Evolutionary conservation across 2,888 invertebrate species (phyloP), one percentile per base, ranked within the genome.

Genomic region (Autographa gamma): DNA sequence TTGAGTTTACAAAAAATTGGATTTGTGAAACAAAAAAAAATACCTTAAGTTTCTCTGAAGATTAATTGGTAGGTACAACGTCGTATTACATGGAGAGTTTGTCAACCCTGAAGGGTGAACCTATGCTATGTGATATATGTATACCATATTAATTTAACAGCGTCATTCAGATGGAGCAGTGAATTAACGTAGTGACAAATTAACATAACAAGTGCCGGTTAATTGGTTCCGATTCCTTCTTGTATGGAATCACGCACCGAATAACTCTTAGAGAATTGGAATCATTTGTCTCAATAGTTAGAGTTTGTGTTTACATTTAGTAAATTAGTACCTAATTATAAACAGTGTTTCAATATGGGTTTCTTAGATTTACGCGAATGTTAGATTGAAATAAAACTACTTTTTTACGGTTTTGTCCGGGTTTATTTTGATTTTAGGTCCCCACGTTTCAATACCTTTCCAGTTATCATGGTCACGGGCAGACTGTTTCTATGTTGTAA

Each of bases 151-250:
- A 89, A 91, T 90, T 87, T 84, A 88, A 82, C 86, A 87, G 87
- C 85, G 76, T 85, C 82, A 85, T 83, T 85, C 84, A 87, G 81
- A 88, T 84, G 84, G 70, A 79, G 83, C 83, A 71, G 63, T 73
- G 80, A 82, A 89, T 89, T 87, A 90, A 85, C 87, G 84, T 75
- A 48, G 48, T 80, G 83, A 85, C 87, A 91, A 91, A 92, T 92
- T 91, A 91, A 89, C 89, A 88, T 89, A 88, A 91, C 92, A 92
- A 92, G 90, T 91, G 90, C 88, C 88, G 85, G 83, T 85, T 91
- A 90, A 92, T 92, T 91, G 91, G 89, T 90, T 89, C 86, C 86
- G 85, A 87, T 86, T 88, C 84, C 86, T 80, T 77, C 80, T 78
- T 80, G 78, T 83, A 84, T 83, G 84, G 85, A 86, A 80, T 85